These are phyloP conservation scores for Dryas iulia DNA, from an alignment of 1,140 invertebrate genomes.

Conservation along the genomic window DNA sequence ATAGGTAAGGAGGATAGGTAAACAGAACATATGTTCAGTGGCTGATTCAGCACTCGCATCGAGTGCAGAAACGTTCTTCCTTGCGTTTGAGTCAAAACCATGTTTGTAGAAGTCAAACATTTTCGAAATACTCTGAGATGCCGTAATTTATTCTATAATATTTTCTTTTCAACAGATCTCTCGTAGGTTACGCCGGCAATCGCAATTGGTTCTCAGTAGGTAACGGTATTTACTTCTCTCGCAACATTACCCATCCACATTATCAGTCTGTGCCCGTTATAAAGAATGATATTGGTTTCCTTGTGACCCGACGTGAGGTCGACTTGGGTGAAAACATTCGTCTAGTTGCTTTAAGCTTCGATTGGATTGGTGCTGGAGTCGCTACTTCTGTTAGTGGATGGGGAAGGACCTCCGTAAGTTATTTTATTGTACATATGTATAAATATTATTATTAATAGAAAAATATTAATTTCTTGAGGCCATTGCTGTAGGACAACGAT, in stretches of 20 bases:
- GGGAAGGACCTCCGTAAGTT: conserved; percentile 47
- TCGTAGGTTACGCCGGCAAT: neutral
- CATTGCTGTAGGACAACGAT: no score
- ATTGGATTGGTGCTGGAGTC: conserved; percentile 35
- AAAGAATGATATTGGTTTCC: conserved; percentile 50
- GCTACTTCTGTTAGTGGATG: conserved; percentile 43
- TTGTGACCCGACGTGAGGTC: conserved; percentile 38
- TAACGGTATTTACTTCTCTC: neutral
- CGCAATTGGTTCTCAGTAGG: conserved; percentile 14
- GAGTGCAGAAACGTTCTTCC: no score
- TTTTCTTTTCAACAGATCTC: neutral
- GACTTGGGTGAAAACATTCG: conserved; percentile 19
- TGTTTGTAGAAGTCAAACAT: no score
- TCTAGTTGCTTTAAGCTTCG: conserved; percentile 31
- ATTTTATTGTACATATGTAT: neutral
- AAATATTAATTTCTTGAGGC: no score
- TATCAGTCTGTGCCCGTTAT: neutral
- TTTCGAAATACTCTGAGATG: no score
- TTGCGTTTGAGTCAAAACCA: no score
- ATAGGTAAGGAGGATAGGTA: no score
- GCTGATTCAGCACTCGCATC: no score
- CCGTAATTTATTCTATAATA: no score
- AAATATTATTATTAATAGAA: no score
- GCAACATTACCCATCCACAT: neutral
- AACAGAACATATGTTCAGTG: no score